Evolutionary conservation across 2,888 invertebrate species (phyloP).

Genomic region (Ethmia dodecea): DNA sequence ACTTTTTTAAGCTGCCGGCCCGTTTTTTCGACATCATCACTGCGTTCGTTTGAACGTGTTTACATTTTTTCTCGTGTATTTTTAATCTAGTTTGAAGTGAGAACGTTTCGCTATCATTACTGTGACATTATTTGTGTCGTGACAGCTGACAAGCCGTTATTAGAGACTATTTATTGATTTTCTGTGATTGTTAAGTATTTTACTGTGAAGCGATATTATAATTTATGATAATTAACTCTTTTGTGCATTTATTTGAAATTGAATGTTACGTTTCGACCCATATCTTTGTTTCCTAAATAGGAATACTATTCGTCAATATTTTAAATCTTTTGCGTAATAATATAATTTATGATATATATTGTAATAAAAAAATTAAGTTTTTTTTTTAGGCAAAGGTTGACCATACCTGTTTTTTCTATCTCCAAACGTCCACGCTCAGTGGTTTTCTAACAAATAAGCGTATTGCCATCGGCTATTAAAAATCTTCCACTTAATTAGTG

Average conservation of each 20-base stretch:
- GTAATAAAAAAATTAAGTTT: not conserved
- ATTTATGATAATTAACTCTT: no score
- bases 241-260: no score
- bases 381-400: conserved; percentile 20
- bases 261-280: no score
- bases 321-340: not conserved
- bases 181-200: no score
- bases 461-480: conserved; percentile 48
- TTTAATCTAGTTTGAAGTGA: no score
- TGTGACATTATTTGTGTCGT: not conserved
- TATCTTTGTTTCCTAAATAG: no score
- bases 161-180: not conserved
- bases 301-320: no score
- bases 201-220: no score
- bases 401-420: conserved; percentile 27
- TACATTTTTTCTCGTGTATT: conserved; percentile 28
- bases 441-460: conserved; percentile 51
- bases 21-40: conserved; percentile 17
- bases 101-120: no score
- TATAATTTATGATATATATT: not conserved
- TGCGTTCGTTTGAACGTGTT: conserved; percentile 22
- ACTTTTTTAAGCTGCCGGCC: conserved; percentile 15
- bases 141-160: not conserved
- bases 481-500: conserved; percentile 45
- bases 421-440: conserved; percentile 43